A percentile compares a stretch with the other conserved stretches of the same genome.
Conservation (phyloP, 1,140 invertebrate genomes). For the Acyrthosiphon pisum region DNA sequence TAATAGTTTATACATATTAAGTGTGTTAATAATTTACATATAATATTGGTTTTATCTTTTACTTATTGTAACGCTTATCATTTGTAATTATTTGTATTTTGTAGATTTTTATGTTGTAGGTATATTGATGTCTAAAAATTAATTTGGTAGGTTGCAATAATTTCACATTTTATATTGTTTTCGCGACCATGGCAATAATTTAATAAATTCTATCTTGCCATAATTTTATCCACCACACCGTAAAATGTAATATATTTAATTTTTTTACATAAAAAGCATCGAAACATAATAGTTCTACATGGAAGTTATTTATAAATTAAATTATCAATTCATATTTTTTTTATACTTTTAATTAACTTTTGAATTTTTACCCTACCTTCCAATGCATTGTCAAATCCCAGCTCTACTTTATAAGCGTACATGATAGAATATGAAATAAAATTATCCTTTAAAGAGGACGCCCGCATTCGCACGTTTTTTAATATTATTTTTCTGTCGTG, state of each 20-base stretch:
- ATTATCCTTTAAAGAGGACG: background rate
- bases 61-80: background rate
- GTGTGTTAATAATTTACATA: no score
- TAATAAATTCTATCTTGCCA: background rate
- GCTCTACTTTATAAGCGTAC: background rate
- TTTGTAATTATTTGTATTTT: background rate
- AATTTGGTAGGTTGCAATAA: background rate
- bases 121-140: background rate
- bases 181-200: background rate
- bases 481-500: no score
- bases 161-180: background rate
- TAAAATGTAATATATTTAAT: background rate
- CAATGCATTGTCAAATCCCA: background rate
- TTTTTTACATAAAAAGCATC: background rate
- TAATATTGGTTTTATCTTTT: no score
- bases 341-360: background rate
- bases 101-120: background rate
- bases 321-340: background rate
- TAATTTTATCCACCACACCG: background rate
- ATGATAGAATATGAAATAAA: background rate
- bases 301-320: background rate
- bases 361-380: background rate
- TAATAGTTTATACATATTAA: no score
- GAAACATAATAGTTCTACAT: background rate
- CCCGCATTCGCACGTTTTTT: background rate